Conservation (phyloP, 2,888 invertebrate species). For the Trileptium ribeirensis region DNA sequence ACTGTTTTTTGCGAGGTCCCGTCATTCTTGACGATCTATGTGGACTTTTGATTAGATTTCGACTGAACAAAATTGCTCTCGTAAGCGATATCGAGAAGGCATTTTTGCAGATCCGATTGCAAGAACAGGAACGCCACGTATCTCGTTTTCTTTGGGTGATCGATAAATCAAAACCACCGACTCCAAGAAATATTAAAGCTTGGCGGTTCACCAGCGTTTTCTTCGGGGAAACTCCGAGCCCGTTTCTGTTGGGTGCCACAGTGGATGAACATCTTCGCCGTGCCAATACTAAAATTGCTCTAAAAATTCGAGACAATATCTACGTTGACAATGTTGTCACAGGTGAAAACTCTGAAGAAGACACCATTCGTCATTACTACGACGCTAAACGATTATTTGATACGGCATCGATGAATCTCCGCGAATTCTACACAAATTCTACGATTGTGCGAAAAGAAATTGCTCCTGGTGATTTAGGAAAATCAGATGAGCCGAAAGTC, state of each 20-base stretch:
- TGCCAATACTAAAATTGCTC: background rate
- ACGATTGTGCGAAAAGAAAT: no score
- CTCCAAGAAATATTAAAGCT: constrained; percentile 28
- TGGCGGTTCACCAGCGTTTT: constrained; percentile 35
- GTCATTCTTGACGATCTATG: background rate
- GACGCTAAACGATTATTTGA: background rate
- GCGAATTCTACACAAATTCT: no score
- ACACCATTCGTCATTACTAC: background rate
- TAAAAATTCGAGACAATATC: background rate
- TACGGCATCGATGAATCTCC: background rate
- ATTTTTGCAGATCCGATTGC: constrained; percentile 34
- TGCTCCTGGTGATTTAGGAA: no score
- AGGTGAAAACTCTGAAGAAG: background rate
- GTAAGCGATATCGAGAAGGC: constrained; percentile 38
- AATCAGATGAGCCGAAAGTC: background rate
- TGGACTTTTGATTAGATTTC: background rate
- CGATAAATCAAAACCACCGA: background rate
- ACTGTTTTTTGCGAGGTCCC: background rate
- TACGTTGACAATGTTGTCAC: background rate
- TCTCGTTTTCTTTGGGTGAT: background rate
- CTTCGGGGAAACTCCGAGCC: constrained; percentile 33
- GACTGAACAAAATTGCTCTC: background rate
- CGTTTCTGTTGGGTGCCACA: constrained; percentile 31
- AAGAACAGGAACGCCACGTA: constrained; percentile 28
- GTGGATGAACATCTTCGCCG: constrained; percentile 26